A percentile compares a stretch with the other conserved stretches of the same genome.
Evolutionary conservation across 2,888 invertebrate genomes (phyloP).

Genomic region (Capitulum mitella): DNA sequence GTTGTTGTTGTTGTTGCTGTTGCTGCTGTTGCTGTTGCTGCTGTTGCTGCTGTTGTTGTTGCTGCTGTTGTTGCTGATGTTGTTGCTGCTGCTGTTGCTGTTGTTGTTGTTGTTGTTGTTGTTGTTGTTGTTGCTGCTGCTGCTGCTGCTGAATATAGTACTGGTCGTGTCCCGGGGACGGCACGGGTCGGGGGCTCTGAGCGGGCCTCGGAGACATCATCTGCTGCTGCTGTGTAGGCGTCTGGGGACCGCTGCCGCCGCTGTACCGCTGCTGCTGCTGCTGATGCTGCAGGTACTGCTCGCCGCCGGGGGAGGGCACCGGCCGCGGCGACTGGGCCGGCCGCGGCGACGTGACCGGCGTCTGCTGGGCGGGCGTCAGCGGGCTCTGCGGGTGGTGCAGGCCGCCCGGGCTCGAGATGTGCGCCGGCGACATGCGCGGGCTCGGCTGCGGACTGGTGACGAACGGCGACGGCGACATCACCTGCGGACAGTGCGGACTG

Average conservation of each 20-base stretch:
- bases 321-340: slow-evolving; percentile 46
- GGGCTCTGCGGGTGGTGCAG: slow-evolving; percentile 49
- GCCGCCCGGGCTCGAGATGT: slow-evolving; percentile 19
- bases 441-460: slow-evolving; percentile 10
- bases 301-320: background rate
- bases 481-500: slow-evolving; percentile 22
- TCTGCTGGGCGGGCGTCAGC: slow-evolving; percentile 42
- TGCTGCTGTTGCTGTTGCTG: slow-evolving; percentile 23
- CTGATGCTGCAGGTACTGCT: slow-evolving; percentile 25
- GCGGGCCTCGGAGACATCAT: too few species aligned
- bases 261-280: slow-evolving; percentile 15
- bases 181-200: too few species aligned
- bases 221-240: slow-evolving; percentile 39
- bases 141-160: slow-evolving; percentile 23
- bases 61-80: too few species aligned
- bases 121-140: slow-evolving; percentile 31
- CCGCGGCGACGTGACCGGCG: slow-evolving; percentile 46
- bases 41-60: slow-evolving; percentile 28
- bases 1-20: background rate
- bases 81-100: too few species aligned
- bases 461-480: slow-evolving; percentile 21
- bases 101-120: too few species aligned
- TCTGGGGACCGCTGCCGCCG: slow-evolving; percentile 37
- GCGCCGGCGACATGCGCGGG: slow-evolving; percentile 24
- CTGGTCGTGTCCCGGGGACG: background rate